Evolutionary conservation across 1,140 invertebrate genomes (phyloP), one percentile per base, ranked within the genome.

Genomic region (Hermatobates lingyangjiaoensis): DNA sequence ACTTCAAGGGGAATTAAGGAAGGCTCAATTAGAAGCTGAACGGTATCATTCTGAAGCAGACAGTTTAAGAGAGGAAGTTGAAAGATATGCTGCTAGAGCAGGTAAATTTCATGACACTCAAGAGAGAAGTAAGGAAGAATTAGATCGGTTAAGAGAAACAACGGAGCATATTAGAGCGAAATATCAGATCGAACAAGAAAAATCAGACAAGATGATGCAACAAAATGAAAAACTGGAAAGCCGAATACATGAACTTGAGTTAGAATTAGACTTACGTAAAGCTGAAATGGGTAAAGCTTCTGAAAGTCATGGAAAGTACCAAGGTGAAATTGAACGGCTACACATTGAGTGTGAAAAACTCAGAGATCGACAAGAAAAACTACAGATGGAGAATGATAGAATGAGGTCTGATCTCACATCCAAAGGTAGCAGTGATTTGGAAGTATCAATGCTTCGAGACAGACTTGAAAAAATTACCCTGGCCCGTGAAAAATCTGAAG

Each of bases 111-210:
- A 83, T 55, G 81, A 86, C 58, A 76, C 71, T 56, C 75, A 80
- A 57, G 79, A 81, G 50, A 70, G 76, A 20, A 71, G 73, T 26
- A 83, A 83, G 67, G 79, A 83, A 60, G 85, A 89, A 60, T 74
- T 83, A 61, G 85, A 88, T 58, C 68, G 80, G 45, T 71, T 81
- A 40, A 82, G 85, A 63, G 72, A 87, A 60, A 87, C 91, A 63
- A 74, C 86, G 56, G 86, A 90, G 64, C 72, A 86, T 53, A 69
- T 88, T 50, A 77, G 84, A 58, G 83, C 87, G 60, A 90, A 89
- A 79, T 88, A 83, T 69, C 80, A 83, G 66, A 81, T 83, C 65
- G 84, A 88, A 68, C 80, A 84, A 63, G 86, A 90, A 64, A 87
- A 86, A 59, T 64, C 70, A 59, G 67, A 66, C 62, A 74, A 72